Conservation (phyloP, 2,888 invertebrate species). For the Dynastes tityus region DNA sequence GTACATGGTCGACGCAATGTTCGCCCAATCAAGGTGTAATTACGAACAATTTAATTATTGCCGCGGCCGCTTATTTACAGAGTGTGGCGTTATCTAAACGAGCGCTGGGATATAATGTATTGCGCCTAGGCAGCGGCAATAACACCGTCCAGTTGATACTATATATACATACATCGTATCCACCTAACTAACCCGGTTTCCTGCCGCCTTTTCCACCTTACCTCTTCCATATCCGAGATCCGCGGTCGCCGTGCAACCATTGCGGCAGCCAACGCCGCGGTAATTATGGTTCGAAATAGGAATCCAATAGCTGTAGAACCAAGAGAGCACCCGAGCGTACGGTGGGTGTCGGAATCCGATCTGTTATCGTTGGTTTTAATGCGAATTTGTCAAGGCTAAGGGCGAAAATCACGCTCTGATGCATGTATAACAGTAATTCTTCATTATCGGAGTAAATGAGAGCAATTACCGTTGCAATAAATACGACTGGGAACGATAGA, state of each 20-base stretch:
- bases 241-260: slow-evolving; percentile 44
- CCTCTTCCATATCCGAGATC: background rate
- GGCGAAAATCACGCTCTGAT: too few relatives aligned
- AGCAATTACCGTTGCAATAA: slow-evolving; percentile 39
- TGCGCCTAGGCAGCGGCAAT: slow-evolving; percentile 41
- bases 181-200: slow-evolving; percentile 50
- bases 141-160: background rate
- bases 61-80: slow-evolving; percentile 46
- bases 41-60: slow-evolving; percentile 52
- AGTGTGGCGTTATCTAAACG: slow-evolving; percentile 50
- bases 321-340: slow-evolving; percentile 53
- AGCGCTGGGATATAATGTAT: slow-evolving; percentile 45
- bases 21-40: slow-evolving; percentile 49
- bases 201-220: slow-evolving; percentile 34
- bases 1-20: slow-evolving; percentile 34
- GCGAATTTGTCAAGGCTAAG: background rate
- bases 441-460: too few relatives aligned
- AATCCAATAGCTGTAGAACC: slow-evolving; percentile 29
- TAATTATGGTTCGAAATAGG: slow-evolving; percentile 56
- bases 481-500: slow-evolving; percentile 34
- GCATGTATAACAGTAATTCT: too few relatives aligned
- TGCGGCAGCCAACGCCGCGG: slow-evolving; percentile 56
- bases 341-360: slow-evolving; percentile 61
- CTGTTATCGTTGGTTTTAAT: slow-evolving; percentile 55
- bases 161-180: background rate